Evolutionary conservation across 2,888 invertebrate genomes (phyloP).

Genomic region (Nomada flava): DNA sequence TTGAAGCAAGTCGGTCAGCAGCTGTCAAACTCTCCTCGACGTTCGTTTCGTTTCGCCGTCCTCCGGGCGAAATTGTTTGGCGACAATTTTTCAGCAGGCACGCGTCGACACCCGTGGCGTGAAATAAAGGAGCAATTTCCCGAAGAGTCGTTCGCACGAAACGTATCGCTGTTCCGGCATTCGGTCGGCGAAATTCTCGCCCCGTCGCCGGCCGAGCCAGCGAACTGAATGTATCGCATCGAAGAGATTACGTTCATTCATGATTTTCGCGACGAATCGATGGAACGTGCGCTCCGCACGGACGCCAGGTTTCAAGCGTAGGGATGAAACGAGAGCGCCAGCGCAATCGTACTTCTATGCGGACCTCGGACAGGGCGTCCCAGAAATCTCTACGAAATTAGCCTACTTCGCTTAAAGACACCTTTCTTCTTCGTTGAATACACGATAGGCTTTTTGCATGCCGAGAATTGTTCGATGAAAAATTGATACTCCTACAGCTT

Average conservation of each 20-base stretch:
- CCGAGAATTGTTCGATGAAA: no score
- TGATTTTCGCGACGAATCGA: constrained; percentile 74
- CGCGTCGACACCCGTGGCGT: no score
- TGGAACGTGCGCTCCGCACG: constrained; percentile 48
- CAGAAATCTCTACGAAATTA: constrained; percentile 7
- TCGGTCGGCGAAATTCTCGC: not conserved
- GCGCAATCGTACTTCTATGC: constrained; percentile 17
- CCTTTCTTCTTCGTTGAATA: not conserved
- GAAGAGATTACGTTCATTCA: constrained; percentile 74
- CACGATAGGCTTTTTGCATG: not conserved
- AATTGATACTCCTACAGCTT: no score
- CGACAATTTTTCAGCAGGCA: no score
- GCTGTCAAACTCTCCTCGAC: not conserved
- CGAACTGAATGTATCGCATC: constrained; percentile 48
- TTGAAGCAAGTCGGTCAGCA: not conserved
- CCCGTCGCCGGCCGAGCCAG: constrained; percentile 35
- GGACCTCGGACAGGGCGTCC: not conserved
- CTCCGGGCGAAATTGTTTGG: no score
- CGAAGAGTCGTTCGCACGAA: not conserved
- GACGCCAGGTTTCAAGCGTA: constrained; percentile 44
- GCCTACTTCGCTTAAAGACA: not conserved
- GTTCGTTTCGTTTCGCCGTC: no score
- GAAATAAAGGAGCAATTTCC: not conserved
- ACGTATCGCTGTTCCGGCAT: not conserved
- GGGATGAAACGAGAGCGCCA: constrained; percentile 21